Percentiles rank a stretch among this genome's conserved stretches.
Evolutionary conservation across 2,888 invertebrate species (phyloP).

Genomic region (Capitulum mitella): DNA sequence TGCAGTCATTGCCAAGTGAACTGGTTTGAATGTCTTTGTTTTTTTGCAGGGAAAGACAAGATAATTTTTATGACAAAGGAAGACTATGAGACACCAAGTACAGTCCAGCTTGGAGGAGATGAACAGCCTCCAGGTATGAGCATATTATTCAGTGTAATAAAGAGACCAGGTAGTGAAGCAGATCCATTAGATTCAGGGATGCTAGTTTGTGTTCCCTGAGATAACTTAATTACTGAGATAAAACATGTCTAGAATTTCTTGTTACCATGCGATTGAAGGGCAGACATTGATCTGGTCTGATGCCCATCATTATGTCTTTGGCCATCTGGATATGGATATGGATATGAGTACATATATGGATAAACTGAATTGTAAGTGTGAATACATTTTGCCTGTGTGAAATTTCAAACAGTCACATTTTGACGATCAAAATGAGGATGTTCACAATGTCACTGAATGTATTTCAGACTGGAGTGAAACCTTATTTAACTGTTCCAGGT

Average conservation of each 20-base stretch:
- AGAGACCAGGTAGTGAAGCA: neutral
- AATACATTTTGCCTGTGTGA: neutral
- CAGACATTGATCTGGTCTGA: too few relatives aligned
- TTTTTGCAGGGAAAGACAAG: slow-evolving; percentile 61
- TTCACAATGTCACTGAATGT: neutral
- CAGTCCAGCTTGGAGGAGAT: slow-evolving; percentile 45
- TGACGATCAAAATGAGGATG: too few relatives aligned
- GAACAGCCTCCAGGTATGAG: slow-evolving; percentile 37
- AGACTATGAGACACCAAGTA: slow-evolving; percentile 60
- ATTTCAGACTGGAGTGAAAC: neutral
- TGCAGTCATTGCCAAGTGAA: too few relatives aligned
- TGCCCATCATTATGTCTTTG: too few relatives aligned
- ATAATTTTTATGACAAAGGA: slow-evolving; percentile 77
- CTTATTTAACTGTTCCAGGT: slow-evolving; percentile 51
- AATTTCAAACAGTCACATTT: too few relatives aligned
- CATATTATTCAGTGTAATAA: neutral
- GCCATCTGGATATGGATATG: too few relatives aligned
- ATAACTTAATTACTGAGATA: too few relatives aligned
- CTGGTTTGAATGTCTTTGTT: neutral
- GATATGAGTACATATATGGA: too few relatives aligned
- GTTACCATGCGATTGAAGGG: too few relatives aligned
- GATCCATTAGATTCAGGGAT: too few relatives aligned
- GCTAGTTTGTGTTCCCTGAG: too few relatives aligned
- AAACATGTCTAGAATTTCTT: too few relatives aligned
- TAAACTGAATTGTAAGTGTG: neutral